These are phyloP conservation scores for Leistus spinibarbis DNA, from an alignment of 2,888 invertebrate genomes.

Conservation along the genomic window DNA sequence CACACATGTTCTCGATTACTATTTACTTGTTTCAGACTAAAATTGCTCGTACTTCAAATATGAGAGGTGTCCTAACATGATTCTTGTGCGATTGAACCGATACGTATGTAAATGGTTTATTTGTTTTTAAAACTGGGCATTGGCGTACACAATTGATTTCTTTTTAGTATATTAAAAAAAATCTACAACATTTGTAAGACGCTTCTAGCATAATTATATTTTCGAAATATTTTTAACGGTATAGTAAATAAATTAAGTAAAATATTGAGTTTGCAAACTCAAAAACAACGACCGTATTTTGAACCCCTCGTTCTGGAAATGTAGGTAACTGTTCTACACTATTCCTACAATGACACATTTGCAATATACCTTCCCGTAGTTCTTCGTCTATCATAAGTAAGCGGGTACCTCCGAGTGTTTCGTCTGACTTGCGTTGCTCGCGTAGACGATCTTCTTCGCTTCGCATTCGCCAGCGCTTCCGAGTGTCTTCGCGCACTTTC, in stretches of 20 bases:
- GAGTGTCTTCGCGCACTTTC: conserved; percentile 52
- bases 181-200: not conserved
- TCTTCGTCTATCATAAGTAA: conserved; percentile 62
- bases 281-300: no score
- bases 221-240: not conserved
- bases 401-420: conserved; percentile 62
- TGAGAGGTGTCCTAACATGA: not conserved
- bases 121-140: not conserved
- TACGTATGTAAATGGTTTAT: not conserved
- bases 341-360: not conserved
- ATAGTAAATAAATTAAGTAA: no score
- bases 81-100: not conserved
- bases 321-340: not conserved
- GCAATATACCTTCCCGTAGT: conserved; percentile 67
- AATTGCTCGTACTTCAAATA: not conserved
- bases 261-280: no score
- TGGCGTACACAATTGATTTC: not conserved
- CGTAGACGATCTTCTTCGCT: conserved; percentile 52
- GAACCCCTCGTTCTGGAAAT: no score
- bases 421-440: conserved; percentile 55
- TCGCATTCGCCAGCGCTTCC: conserved; percentile 48
- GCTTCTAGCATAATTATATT: not conserved
- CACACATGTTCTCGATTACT: not conserved
- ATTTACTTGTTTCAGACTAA: not conserved
- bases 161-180: not conserved